phyloP scores from a whole-genome alignment of 2,113 vertebrate genomes.

The Rutilus rutilus region DNA sequence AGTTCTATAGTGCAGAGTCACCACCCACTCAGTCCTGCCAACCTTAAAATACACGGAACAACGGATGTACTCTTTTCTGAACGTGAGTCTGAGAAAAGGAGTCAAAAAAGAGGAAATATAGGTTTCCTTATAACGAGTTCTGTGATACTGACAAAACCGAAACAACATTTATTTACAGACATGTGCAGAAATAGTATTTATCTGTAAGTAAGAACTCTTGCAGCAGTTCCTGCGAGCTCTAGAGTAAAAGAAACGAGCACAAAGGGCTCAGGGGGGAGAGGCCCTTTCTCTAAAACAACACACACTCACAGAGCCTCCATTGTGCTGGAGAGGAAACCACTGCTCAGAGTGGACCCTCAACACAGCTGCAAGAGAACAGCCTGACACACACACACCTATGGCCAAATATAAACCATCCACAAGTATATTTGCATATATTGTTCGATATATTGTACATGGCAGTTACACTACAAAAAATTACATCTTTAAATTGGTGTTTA shows the following conservation, averaged over 20 bases:
- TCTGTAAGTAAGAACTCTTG: constrained; percentile 51
- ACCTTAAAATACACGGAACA: constrained; percentile 22
- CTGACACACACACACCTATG: constrained; percentile 45
- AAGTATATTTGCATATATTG: background rate
- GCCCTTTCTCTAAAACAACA: constrained; percentile 76
- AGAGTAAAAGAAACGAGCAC: constrained; percentile 56
- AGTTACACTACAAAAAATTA: background rate
- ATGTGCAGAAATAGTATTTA: background rate
- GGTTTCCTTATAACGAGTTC: background rate
- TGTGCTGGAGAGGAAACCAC: constrained; percentile 73
- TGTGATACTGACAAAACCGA: background rate
- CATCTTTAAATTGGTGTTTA: background rate
- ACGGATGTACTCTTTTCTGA: constrained; percentile 15
- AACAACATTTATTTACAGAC: background rate
- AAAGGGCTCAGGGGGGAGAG: constrained; percentile 70
- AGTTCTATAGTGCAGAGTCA: background rate
- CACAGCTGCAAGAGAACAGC: constrained; percentile 64
- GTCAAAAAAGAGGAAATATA: background rate
- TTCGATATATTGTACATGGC: background rate
- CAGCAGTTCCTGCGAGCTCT: constrained; percentile 50
- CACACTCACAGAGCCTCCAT: constrained; percentile 70
- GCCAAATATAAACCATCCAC: constrained; percentile 33
- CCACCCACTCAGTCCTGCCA: constrained; percentile 7
- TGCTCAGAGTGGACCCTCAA: constrained; percentile 58
- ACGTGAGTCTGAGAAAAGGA: background rate